Base-by-base conservation (phyloP, 2,113 vertebrate species). In the Nerophis lumbriciformis region DNA sequence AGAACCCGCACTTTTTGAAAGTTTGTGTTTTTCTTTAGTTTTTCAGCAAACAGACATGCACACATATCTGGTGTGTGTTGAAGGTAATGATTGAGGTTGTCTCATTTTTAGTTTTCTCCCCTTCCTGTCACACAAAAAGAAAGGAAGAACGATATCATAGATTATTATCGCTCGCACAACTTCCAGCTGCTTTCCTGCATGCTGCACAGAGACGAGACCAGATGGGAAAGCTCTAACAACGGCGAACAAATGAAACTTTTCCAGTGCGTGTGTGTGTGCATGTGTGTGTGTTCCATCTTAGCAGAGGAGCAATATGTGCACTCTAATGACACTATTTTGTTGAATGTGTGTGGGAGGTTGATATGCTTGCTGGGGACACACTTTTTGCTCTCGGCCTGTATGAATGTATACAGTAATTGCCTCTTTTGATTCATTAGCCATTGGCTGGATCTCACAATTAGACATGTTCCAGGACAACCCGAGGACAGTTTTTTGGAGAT, bases 221-320 rank as follows among this genome's bases (percentile, higher is more conserved):
- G 78, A 80, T 79, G 84, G 81, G 79, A 80, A 68, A 62, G 44
- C 57, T 60, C 38, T 69, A 61, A 67, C 59, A 9, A 55, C 37
- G 48, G 63, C 61, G 52, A 82, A 68, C 38, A 75, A 68, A 72
- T 64, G 15, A 66, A 76, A 79, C 62, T 65, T 69, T 66, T 77
- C 69, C 72, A 71, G 66, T 63, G 62, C 53, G 62, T 67, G 53
- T 2, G 8, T 6, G 50, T 15, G 52, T 4, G 53, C 0, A 12
- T 16, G 21, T 13, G 51, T 35, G 51, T 13, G 11, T 53, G 48
- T 76, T 68, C 67, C 62, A 59, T 78, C 57, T 44, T 59, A 42
- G 61, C 61, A 54, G 63, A 71, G 57, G 16, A 72, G 54, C 66
- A 71, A 42, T 72, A 65, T 75, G 48, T 69, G 53, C 59, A 53